phyloP scores from a whole-genome alignment of 2,113 vertebrate species.

The Archocentrus centrarchus region DNA sequence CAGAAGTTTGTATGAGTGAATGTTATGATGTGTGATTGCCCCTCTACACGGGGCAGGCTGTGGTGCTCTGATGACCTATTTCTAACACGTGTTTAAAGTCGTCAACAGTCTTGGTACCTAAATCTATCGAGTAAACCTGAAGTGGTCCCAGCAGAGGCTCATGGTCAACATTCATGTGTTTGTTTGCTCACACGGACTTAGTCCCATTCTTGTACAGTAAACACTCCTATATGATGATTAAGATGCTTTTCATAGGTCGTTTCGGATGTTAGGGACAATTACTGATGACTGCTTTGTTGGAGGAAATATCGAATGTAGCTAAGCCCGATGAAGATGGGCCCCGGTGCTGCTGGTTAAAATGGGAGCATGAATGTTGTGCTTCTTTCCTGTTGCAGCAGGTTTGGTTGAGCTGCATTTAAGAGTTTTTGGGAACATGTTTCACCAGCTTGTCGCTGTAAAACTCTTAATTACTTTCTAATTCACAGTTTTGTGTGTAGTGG shows the following conservation, averaged over 20 bases:
- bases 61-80: accelerated
- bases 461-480: neutral
- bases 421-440: too few relatives aligned
- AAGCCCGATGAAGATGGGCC: neutral
- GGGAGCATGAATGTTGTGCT: too few relatives aligned
- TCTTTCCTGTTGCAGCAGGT: too few relatives aligned
- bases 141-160: neutral
- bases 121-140: accelerated
- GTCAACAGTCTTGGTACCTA: neutral
- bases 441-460: neutral
- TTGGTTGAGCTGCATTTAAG: too few relatives aligned
- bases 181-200: neutral
- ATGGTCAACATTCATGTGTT: neutral
- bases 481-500: neutral
- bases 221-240: neutral
- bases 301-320: neutral
- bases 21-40: neutral
- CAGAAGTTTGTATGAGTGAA: neutral
- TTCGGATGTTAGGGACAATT: neutral
- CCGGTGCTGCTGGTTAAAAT: neutral
- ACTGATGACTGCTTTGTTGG: neutral
- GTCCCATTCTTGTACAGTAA: neutral
- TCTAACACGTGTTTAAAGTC: too few relatives aligned
- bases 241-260: accelerated
- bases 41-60: neutral